Percentiles rank a stretch among this genome's conserved stretches.
Conservation (phyloP, 2,888 invertebrate genomes). For the Zygaena filipendulae region DNA sequence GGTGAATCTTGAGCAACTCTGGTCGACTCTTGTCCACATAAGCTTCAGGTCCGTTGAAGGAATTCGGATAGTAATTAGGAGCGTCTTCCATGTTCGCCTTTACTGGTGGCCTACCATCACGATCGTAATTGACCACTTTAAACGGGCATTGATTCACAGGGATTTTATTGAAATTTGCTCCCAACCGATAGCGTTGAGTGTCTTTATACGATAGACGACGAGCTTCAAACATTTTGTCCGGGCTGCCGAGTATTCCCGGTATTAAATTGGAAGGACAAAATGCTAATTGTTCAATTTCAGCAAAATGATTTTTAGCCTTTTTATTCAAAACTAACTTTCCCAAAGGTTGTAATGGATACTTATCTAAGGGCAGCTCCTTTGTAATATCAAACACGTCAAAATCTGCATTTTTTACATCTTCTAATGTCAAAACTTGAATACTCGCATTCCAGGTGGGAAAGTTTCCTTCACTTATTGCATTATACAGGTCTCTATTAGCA, state of each 20-base stretch:
- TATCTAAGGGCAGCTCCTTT: conserved; percentile 79
- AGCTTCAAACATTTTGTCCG: conserved; percentile 87
- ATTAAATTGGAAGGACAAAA: conserved; percentile 87
- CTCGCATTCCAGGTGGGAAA: conserved; percentile 80
- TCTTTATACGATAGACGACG: conserved; percentile 86
- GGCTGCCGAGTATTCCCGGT: conserved; percentile 88
- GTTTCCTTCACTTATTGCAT: conserved; percentile 81
- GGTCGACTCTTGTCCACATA: conserved; percentile 64
- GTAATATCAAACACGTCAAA: conserved; percentile 94
- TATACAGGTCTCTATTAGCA: conserved; percentile 84
- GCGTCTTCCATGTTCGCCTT: conserved; percentile 82
- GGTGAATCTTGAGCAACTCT: conserved; percentile 54
- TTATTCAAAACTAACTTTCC: conserved; percentile 83
- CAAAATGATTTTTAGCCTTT: conserved; percentile 88
- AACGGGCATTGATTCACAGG: conserved; percentile 94
- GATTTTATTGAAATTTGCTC: conserved; percentile 87
- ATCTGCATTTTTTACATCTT: conserved; percentile 77
- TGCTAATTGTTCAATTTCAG: conserved; percentile 89
- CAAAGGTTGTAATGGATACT: conserved; percentile 83
- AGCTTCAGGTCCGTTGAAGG: conserved; percentile 83
- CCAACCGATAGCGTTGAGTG: conserved; percentile 84
- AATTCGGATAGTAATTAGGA: conserved; percentile 94
- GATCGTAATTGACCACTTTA: conserved; percentile 76
- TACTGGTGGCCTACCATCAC: conserved; percentile 81
- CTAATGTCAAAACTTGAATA: conserved; percentile 85